Evolutionary conservation across 2,797 vertebrate genomes (phyloP).

Genomic region (Tarsius wallacei): DNA sequence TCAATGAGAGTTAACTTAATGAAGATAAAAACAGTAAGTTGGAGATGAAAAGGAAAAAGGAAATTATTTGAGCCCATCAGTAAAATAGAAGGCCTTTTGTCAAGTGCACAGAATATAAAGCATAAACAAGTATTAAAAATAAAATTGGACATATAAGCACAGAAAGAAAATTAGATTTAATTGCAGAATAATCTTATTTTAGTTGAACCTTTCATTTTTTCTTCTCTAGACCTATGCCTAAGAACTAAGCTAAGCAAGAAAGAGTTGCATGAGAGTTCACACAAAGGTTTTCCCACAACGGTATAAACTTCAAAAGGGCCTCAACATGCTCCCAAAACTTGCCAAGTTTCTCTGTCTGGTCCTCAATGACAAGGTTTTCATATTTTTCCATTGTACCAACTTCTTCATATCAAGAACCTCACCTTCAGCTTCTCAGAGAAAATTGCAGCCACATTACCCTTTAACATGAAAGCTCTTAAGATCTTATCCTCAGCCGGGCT

Average conservation of each 20-base stretch:
- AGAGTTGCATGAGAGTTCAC: too few species aligned
- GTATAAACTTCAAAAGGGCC: not conserved
- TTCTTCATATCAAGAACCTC: not conserved
- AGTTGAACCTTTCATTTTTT: not conserved
- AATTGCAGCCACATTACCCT: not conserved
- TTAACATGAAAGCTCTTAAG: not conserved
- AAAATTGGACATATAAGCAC: not conserved
- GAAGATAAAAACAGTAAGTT: not conserved
- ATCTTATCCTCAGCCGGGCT: not conserved
- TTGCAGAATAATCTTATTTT: not conserved
- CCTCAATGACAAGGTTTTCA: not conserved
- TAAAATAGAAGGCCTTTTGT: not conserved
- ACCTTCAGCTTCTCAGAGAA: not conserved
- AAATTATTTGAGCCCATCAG: not conserved
- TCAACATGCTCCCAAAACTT: not conserved
- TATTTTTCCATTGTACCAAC: not conserved
- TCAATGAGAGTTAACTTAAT: not conserved
- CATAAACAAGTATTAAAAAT: not conserved
- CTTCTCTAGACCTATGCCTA: not conserved
- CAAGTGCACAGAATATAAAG: conserved; percentile 11
- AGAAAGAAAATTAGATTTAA: not conserved
- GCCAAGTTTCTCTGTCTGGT: not conserved
- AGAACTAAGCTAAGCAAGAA: not conserved
- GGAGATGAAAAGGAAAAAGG: not conserved
- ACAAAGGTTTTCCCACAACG: not conserved